Evolutionary conservation across 2,888 invertebrate species (phyloP).

Genomic region (Isotomurus palustris): DNA sequence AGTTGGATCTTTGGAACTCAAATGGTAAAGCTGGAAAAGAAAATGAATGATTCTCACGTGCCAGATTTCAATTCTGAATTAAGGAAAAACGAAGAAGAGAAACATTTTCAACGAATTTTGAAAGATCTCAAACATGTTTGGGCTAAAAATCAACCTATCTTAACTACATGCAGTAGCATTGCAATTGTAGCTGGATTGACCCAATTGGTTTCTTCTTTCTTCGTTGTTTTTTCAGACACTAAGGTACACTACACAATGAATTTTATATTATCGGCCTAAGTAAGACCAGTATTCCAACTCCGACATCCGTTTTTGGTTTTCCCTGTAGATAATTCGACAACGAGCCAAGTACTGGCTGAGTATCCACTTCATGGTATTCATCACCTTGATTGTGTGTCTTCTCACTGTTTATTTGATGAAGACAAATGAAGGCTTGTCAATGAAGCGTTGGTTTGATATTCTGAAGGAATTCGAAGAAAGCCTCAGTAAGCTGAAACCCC

Average conservation of each 20-base stretch:
- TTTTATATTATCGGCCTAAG: slow-evolving; percentile 4
- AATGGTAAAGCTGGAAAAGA: slow-evolving; percentile 2
- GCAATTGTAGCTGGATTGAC: slow-evolving; percentile 11
- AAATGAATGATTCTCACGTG: neutral
- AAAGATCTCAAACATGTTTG: slow-evolving; percentile 3
- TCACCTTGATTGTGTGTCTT: slow-evolving; percentile 17
- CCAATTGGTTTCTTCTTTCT: slow-evolving; percentile 13
- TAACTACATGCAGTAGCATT: slow-evolving; percentile 14
- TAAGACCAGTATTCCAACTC: neutral
- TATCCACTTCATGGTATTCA: slow-evolving; percentile 19
- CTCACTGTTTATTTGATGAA: slow-evolving; percentile 17
- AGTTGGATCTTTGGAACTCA: slow-evolving; percentile 12
- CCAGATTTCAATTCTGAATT: neutral
- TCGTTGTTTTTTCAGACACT: slow-evolving; percentile 5
- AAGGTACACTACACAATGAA: slow-evolving; percentile 10
- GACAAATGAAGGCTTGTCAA: slow-evolving; percentile 2
- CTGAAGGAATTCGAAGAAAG: slow-evolving; percentile 5
- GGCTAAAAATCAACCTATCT: slow-evolving; percentile 17
- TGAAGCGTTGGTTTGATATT: slow-evolving; percentile 1
- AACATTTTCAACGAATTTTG: slow-evolving; percentile 2
- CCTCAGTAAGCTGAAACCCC: slow-evolving; percentile 3
- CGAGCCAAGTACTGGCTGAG: slow-evolving; percentile 13
- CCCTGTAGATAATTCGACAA: slow-evolving; percentile 10
- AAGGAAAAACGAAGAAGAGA: neutral
- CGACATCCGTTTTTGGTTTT: no score